A percentile compares a stretch with the other conserved stretches of the same genome.
Evolutionary conservation across 2,113 vertebrate species (phyloP).

Genomic region (Murina feae): DNA sequence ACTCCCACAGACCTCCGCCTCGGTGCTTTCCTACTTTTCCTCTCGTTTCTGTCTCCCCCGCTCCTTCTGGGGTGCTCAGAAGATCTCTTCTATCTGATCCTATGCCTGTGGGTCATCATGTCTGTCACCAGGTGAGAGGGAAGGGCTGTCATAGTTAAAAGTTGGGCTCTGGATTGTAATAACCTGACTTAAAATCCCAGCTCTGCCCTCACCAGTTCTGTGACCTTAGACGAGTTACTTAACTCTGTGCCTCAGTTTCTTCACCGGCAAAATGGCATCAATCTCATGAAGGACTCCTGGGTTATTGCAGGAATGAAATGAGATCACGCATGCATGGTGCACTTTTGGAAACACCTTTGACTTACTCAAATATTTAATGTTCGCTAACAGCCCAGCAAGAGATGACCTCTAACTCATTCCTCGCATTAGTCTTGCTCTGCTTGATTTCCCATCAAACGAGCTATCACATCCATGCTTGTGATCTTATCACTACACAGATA

Average conservation of each 20-base stretch:
- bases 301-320: neutral
- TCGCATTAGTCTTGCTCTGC: neutral
- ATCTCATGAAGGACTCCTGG: neutral
- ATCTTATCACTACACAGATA: slow-evolving; percentile 12
- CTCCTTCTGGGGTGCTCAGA: neutral
- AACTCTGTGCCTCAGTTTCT: neutral
- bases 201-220: neutral
- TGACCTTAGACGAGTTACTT: neutral
- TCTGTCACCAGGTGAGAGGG: neutral
- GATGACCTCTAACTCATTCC: neutral
- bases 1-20: neutral
- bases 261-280: neutral
- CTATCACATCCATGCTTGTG: neutral
- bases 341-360: neutral
- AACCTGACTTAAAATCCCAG: neutral
- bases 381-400: neutral
- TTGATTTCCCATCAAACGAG: neutral
- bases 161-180: neutral
- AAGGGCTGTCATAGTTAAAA: neutral
- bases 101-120: neutral
- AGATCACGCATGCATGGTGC: neutral
- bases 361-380: neutral
- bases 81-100: neutral
- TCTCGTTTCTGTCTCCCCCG: neutral
- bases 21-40: neutral